Conservation (phyloP, 2,888 invertebrate genomes). For the Cerceris ruficornis region DNA sequence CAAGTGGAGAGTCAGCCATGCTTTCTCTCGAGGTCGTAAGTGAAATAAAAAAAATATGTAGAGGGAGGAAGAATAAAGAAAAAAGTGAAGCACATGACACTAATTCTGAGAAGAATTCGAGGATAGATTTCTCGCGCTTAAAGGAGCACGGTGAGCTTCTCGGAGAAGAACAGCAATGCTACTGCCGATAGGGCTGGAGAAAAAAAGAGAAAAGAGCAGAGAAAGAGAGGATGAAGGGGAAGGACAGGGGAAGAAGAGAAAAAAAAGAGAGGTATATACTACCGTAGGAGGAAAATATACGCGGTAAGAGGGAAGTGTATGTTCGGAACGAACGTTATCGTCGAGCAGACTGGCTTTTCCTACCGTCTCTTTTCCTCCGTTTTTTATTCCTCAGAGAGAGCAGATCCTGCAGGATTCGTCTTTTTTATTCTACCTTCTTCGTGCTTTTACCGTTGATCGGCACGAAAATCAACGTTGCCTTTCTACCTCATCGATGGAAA, state of each 20-base stretch:
- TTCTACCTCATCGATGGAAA: neutral
- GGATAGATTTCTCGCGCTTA: constrained; percentile 12
- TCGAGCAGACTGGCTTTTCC: constrained; percentile 35
- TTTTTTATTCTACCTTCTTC: constrained; percentile 23
- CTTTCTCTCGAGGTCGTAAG: neutral
- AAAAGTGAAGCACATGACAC: no score
- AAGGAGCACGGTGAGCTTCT: neutral
- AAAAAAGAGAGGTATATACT: constrained; percentile 22
- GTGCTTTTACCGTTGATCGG: neutral
- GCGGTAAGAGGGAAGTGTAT: constrained; percentile 18
- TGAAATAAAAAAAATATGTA: neutral
- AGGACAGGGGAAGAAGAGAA: neutral
- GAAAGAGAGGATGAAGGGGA: neutral
- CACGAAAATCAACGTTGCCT: constrained; percentile 6
- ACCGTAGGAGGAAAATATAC: no score
- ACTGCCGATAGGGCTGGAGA: neutral
- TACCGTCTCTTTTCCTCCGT: constrained; percentile 16
- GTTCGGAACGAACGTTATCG: constrained; percentile 38
- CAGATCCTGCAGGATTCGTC: constrained; percentile 34
- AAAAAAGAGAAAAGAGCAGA: neutral
- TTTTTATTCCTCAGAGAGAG: constrained; percentile 23
- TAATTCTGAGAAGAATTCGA: constrained; percentile 1
- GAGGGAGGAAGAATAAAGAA: no score
- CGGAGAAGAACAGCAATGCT: neutral
- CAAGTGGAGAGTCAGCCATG: constrained; percentile 32